Evolutionary conservation across 2,888 invertebrate genomes (phyloP), one percentile per base, ranked within the genome.

Genomic region (Stenurella melanura): DNA sequence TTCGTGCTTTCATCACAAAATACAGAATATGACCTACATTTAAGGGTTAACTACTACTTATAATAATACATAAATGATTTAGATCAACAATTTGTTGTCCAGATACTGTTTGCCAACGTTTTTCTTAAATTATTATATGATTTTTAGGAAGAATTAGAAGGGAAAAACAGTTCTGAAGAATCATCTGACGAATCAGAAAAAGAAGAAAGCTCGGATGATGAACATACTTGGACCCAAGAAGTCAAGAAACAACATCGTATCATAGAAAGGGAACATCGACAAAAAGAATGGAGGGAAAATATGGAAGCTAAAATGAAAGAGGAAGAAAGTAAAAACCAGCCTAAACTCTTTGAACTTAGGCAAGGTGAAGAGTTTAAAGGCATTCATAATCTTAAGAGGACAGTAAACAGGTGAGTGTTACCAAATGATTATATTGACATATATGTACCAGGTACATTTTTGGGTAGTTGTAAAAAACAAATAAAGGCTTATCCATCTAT

Each of bases 171-270:
- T 82, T 90, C 91, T 78, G 90, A 91, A 5, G 89, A 89, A 83
- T 87, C 85, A 6, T 84, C 84, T 26, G 84, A 83, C 30, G 87
- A 85, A 34, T 75, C 68, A 19, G 80, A 71, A 60, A 82, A 85
- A 19, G 87, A 87, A 66, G 87, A 88, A 66, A 92, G 95, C 87
- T 96, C 96, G 1, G 97, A 96, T 82, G 96, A 97, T 87, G 96
- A 96, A 72, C 93, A 93, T 78, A 92, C 93, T 6, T 96, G 95
- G 95, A 92, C 93, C 0, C 93, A 94, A 86, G 96, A 97, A 89
- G 93, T 96, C 75, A 95, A 95, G 85, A 94, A 94, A 85, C 93
- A 95, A 85, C 94, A 95, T 86, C 92, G 91, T 85, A 90, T 92
- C n/a, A 91, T 94, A 17, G 91, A 93, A 87, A 84, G 91, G 87